Base-by-base conservation (phyloP, 1,140 invertebrate species). In the Araneus ventricosus region DNA sequence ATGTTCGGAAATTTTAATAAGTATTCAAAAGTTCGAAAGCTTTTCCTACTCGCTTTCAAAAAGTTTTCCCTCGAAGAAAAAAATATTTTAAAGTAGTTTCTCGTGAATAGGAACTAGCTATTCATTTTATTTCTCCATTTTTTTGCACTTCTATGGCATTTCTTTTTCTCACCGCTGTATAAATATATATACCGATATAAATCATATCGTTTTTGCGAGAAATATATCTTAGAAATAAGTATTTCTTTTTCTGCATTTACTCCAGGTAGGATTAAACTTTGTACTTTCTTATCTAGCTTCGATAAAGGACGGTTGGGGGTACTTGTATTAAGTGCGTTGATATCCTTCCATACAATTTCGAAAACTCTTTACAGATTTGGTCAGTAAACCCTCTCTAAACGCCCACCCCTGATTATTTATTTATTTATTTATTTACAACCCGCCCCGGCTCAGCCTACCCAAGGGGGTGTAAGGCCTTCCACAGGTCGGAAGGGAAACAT, bases 141-240 rank as follows among this genome's bases (percentile, higher is more conserved):
- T 88, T 45, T 27, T 27, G 24, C 84, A 70, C 34, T 67, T 88
- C 34, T 67, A 17, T 22, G 34, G 61, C 8, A 41, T 45, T 30
- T 6, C 22, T 30, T 45, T 88, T 88, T 41, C 59, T 30, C 37
- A 37, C 61, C 52, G 8, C 34, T 70, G 34, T 88, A 88, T 88
- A 67, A 88, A 88, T 88, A 88, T 88, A 88, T 88, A 88, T 61
- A 88, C 59, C 67, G 57, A 88, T 67, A 88, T 88, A 88, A 88
- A 88, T 88, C 86, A 88, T 67, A 70, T 30, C 61, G 27, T 67
- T 88, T 88, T 63, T 20, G 34, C n/a, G 63, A 63, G 86, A 67
- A 88, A 88, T 88, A 88, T 88, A 88, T 88, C 86, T 67, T 4
- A 39, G 86, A 88, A 88, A 87, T 88, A 70, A 70, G 30, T 88